These are phyloP conservation scores for Emys orbicularis DNA, from an alignment of 2,797 vertebrate species.

Conservation along the genomic window DNA sequence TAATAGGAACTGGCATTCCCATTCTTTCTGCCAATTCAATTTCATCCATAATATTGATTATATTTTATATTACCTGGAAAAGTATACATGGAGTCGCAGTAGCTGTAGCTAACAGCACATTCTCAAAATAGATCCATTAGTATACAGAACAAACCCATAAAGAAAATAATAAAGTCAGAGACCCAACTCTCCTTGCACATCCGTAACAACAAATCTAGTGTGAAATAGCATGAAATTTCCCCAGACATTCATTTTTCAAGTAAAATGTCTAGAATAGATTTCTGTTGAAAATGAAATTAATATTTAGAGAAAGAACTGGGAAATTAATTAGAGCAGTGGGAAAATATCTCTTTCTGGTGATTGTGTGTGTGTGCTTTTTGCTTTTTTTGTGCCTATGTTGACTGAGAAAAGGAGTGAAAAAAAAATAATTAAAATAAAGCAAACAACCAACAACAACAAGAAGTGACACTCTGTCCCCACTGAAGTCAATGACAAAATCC, in stretches of 20 bases:
- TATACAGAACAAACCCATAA: conserved; percentile 61
- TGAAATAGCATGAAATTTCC: conserved; percentile 62
- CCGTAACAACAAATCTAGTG: conserved; percentile 60
- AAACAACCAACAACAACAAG: not conserved
- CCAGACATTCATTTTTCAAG: conserved; percentile 18
- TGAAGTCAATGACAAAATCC: conserved; percentile 40
- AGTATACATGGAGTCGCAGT: conserved; percentile 13
- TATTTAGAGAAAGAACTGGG: conserved; percentile 49
- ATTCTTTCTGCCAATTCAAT: conserved; percentile 1
- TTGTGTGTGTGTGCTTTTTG: not conserved
- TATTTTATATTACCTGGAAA: conserved; percentile 38
- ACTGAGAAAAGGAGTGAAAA: conserved; percentile 35
- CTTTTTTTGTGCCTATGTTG: conserved; percentile 41
- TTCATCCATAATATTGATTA: not conserved
- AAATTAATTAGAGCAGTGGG: conserved; percentile 64
- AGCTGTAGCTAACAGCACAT: conserved; percentile 55
- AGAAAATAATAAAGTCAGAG: conserved; percentile 50
- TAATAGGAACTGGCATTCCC: conserved; percentile 9
- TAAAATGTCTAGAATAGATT: conserved; percentile 48
- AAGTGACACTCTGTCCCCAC: not conserved
- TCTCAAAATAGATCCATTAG: conserved; percentile 46
- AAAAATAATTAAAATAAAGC: conserved; percentile 30
- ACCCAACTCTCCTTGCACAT: conserved; percentile 39
- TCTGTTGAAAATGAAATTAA: conserved; percentile 47
- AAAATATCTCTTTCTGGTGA: conserved; percentile 42